Evolutionary conservation across 1,140 invertebrate genomes (phyloP).

Genomic region (Cataglyphis hispanica): DNA sequence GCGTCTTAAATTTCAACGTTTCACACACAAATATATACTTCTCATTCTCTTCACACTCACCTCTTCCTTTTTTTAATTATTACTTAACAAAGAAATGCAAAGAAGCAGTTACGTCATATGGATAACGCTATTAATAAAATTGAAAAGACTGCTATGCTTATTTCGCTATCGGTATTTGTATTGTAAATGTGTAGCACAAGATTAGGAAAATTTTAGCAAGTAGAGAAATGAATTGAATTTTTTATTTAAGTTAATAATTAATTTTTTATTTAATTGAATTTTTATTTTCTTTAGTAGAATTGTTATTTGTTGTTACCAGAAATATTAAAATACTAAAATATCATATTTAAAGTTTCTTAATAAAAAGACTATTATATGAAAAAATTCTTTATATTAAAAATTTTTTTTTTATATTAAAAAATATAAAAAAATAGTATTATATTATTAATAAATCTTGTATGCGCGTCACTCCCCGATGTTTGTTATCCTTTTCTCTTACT

Average conservation of each 20-base stretch:
- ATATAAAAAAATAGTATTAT: not conserved
- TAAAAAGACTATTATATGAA: no score
- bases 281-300: not conserved
- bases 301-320: not conserved
- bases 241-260: not conserved
- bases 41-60: no score
- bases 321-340: not conserved
- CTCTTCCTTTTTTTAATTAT: not conserved
- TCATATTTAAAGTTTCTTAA: not conserved
- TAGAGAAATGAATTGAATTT: not conserved
- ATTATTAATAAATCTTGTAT: not conserved
- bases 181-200: no score
- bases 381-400: no score
- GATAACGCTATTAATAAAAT: not conserved
- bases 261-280: not conserved
- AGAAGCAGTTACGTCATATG: not conserved
- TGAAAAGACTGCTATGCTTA: not conserved
- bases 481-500: not conserved
- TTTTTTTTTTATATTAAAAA: no score
- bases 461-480: not conserved
- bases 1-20: not conserved
- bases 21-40: not conserved
- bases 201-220: not conserved
- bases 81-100: conserved; percentile 13
- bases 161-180: not conserved